Conservation (phyloP, 2,113 vertebrate species). For the Steatornis caripensis region DNA sequence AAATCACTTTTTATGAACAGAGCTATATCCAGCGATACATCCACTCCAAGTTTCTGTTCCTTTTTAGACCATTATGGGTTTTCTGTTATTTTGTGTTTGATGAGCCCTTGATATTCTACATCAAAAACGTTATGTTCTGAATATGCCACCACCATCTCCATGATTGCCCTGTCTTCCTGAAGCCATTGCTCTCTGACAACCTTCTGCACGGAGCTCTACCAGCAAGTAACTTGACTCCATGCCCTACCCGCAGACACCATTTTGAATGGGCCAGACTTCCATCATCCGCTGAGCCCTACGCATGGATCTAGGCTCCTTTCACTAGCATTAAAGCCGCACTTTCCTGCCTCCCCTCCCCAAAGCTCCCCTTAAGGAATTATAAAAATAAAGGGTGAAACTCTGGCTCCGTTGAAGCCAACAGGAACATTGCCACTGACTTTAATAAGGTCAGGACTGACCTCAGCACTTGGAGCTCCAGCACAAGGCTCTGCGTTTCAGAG, state of each 20-base stretch:
- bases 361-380: neutral
- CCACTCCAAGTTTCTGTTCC: neutral
- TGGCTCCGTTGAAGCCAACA: neutral
- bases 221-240: neutral
- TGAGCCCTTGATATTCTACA: neutral
- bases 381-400: slow-evolving; percentile 1
- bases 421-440: neutral
- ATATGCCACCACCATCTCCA: neutral
- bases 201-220: neutral
- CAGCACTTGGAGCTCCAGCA: neutral
- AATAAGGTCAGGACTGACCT: neutral
- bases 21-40: neutral
- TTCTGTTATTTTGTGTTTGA: neutral
- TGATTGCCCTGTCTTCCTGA: neutral
- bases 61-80: neutral
- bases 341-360: neutral
- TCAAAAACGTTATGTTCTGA: neutral
- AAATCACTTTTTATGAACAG: neutral
- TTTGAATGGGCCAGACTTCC: neutral
- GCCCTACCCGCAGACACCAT: neutral
- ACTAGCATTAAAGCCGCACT: neutral
- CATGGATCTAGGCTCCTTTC: neutral
- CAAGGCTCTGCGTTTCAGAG: neutral
- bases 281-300: neutral
- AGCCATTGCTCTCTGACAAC: neutral